Base-by-base conservation (phyloP, 2,797 vertebrate species). In the Antennarius maculatus region DNA sequence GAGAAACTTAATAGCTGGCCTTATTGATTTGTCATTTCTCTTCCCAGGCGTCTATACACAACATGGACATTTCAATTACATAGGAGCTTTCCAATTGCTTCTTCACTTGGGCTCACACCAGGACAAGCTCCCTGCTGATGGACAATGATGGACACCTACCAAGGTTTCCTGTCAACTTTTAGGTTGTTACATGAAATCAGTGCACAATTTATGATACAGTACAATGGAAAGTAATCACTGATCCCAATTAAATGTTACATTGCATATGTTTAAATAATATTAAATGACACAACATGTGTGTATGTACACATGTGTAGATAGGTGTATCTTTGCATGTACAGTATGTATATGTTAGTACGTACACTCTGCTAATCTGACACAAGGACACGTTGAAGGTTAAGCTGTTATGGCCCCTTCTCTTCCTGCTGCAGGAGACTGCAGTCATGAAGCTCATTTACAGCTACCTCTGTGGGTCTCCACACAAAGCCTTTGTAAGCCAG, bases 11-110 rank as follows among this genome's bases (percentile, higher is more conserved):
- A 89, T 85, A 83, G 80, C 74, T 15, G 76, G 76, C 69, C 74
- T 86, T 89, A 92, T 92, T 86, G 91, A 92, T 92, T 92, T 88
- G 83, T 86, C 84, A 89, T 90, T 81, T 56, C 66, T 88, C 74
- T 71, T 83, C 71, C 65, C 46, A 76, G 79, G 84, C 66, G 81
- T 86, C 80, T 76, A 74, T 81, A 86, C 66, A 88, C 84, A 83
- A 77, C 76, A 78, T 83, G 79, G 86, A 82, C 79, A 88, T 84
- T 89, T 82, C 82, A 84, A 84, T 88, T 82, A 84, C 76, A 76
- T 18, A 16, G 79, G 45, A 39, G 61, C 41, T 78, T 80, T 79
- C 63, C 8, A 46, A 77, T 80, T 75, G 70, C 75, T 66, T 68
- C 37, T 70, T 43, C 34, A 56, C 55, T 70, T 56, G 49, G 63